Evolutionary conservation across 2,113 vertebrate species (phyloP).

Genomic region (Caranx melampygus): DNA sequence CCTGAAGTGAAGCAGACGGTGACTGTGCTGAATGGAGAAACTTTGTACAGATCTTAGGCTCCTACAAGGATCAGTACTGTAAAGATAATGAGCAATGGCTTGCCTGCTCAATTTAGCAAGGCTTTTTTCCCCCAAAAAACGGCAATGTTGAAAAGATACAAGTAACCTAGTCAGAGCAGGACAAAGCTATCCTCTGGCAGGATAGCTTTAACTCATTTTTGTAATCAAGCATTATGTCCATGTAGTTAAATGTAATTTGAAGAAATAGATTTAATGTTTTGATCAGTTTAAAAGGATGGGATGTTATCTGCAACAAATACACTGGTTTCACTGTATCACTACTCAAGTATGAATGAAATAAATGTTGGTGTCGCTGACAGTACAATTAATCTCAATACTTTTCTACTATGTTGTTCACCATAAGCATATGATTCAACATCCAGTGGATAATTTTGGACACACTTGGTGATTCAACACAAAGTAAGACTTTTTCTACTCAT

Average conservation of each 20-base stretch:
- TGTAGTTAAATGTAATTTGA: too few species aligned
- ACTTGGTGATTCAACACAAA: neutral
- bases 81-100: too few species aligned
- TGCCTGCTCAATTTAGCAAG: too few species aligned
- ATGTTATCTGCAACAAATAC: too few species aligned
- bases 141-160: neutral
- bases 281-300: too few species aligned
- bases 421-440: slow-evolving; percentile 20
- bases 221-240: too few species aligned
- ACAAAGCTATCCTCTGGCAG: neutral
- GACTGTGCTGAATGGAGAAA: neutral
- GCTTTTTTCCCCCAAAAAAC: too few species aligned
- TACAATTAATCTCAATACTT: slow-evolving; percentile 33
- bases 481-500: neutral
- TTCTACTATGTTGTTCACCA: slow-evolving; percentile 10
- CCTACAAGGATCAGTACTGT: too few species aligned
- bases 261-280: too few species aligned
- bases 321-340: neutral
- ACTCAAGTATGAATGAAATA: slow-evolving; percentile 12
- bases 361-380: slow-evolving; percentile 12
- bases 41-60: neutral
- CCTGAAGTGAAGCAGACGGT: neutral
- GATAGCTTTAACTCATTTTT: too few species aligned
- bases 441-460: neutral
- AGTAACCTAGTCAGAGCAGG: neutral